Evolutionary conservation across 1,140 invertebrate species (phyloP), one percentile per base, ranked within the genome.

Genomic region (Pentalonia nigronervosa): DNA sequence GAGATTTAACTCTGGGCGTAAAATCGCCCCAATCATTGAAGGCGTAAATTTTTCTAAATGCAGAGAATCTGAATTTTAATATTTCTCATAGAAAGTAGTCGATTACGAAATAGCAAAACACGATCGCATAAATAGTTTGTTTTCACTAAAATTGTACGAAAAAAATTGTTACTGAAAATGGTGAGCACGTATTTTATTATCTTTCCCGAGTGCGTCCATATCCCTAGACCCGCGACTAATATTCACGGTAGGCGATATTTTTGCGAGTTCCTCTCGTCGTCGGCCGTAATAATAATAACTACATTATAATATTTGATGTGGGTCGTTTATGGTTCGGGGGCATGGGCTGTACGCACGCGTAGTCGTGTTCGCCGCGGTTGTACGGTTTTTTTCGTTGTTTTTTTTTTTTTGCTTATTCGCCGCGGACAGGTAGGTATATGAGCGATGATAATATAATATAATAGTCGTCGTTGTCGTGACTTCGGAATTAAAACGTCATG

Each of bases 401-500:
- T 23, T 45, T 23, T 6, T 45, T 86, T 30, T 86, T 47, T 30
- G 2, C n/a, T 47, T 47, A 17, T 25, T 45, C 17, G 11, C 45
- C 41, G 45, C 30, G 60, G n/a, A 41, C 41, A 76, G n/a, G 30
- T 60, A 60, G 3, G 7, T 76, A 76, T 4, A 41, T 34, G 36
- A 86, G 84, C 41, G 45, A 47, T 47, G 30, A 86, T 41, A 4
- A 41, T 41, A 41, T 41, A 41, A 41, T 41, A 41, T 2, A 1
- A 41, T 41, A 41, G 4, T 41, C 1, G 45, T 47, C 36, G 36
- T 53, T 92, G 47, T 53, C 91, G 81, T 84, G 91, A 93, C 91
- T 41, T 56, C 17, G 34, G 36, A 93, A 86, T 93, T 93, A 93
- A 93, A 93, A 93, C 76, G 91, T 93, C 91, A 93, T 84, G 81